Evolutionary conservation across 1,140 invertebrate species (phyloP).

Genomic region (Polyergus mexicanus): DNA sequence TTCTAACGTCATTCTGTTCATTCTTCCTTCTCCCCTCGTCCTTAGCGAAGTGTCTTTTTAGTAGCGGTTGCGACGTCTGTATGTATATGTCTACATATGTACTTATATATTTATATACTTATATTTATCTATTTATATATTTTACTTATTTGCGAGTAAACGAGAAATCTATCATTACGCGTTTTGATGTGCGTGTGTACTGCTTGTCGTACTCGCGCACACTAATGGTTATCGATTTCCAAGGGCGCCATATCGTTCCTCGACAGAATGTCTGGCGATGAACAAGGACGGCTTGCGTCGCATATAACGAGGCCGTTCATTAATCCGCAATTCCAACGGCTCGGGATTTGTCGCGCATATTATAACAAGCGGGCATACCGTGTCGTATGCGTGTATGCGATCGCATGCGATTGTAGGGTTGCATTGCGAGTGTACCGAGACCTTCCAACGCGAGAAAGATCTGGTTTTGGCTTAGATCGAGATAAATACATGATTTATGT

Average conservation of each 20-base stretch:
- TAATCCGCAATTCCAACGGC: constrained; percentile 68
- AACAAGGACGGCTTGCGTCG: constrained; percentile 57
- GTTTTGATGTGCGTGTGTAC: background rate
- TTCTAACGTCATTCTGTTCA: constrained; percentile 39
- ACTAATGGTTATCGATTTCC: constrained; percentile 67
- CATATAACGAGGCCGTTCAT: constrained; percentile 64
- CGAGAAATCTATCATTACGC: background rate
- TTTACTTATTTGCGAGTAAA: background rate
- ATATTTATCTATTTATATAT: too few relatives aligned
- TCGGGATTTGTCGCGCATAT: constrained; percentile 70
- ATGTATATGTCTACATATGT: background rate
- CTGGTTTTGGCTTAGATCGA: background rate
- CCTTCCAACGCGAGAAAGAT: background rate
- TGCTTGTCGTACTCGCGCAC: constrained; percentile 12
- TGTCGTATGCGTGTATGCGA: background rate
- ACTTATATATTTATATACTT: background rate
- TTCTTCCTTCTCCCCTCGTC: constrained; percentile 4
- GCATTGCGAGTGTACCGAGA: background rate
- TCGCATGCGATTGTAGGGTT: background rate
- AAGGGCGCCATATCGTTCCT: constrained; percentile 13
- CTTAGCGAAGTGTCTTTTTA: constrained; percentile 8
- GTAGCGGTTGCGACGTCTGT: background rate
- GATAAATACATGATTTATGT: background rate
- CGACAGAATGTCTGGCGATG: constrained; percentile 45
- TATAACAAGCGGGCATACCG: constrained; percentile 46